These are phyloP conservation scores for Blastomussa wellsi DNA, from an alignment of 92 coral and sea anemone genomes.

Conservation along the genomic window DNA sequence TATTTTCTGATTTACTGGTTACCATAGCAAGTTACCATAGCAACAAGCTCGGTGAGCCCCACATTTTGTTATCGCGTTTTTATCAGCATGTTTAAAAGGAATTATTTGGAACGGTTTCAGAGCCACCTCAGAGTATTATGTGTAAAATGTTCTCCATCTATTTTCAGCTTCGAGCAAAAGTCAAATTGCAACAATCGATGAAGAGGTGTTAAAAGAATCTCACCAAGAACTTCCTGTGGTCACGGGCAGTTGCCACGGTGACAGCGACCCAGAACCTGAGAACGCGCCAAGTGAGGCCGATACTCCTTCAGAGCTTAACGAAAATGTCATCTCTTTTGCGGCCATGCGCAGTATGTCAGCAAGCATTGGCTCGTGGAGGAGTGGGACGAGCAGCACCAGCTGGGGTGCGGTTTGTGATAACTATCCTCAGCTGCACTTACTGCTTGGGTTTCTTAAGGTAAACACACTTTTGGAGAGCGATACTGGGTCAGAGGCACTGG, in stretches of 20 bases:
- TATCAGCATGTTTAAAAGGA: no score
- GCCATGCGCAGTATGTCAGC: conserved; percentile 70
- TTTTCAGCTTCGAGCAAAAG: conserved; percentile 71
- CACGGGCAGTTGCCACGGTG: conserved; percentile 50
- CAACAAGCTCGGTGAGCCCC: no score
- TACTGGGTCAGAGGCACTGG: no score
- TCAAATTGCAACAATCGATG: conserved; percentile 85
- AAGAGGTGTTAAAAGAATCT: conserved; percentile 76
- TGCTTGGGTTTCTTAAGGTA: conserved; percentile 85
- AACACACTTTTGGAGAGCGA: no score
- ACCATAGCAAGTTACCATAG: no score
- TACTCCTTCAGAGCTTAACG: conserved; percentile 66
- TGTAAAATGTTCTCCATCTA: not conserved
- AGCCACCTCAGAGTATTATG: no score
- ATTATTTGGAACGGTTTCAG: no score
- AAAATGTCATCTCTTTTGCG: conserved; percentile 65
- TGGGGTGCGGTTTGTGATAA: conserved; percentile 83
- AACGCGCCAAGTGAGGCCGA: conserved; percentile 72
- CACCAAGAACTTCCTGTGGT: conserved; percentile 28
- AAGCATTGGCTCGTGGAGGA: conserved; percentile 84
- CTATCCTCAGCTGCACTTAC: conserved; percentile 73
- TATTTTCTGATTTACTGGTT: no score
- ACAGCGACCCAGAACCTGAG: conserved; percentile 58
- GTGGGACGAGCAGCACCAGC: conserved; percentile 78
- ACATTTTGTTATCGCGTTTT: no score